Evolutionary conservation across 2,113 vertebrate species (phyloP), one percentile per base, ranked within the genome.

Genomic region (Sinocyclocheilus rhinocerous): DNA sequence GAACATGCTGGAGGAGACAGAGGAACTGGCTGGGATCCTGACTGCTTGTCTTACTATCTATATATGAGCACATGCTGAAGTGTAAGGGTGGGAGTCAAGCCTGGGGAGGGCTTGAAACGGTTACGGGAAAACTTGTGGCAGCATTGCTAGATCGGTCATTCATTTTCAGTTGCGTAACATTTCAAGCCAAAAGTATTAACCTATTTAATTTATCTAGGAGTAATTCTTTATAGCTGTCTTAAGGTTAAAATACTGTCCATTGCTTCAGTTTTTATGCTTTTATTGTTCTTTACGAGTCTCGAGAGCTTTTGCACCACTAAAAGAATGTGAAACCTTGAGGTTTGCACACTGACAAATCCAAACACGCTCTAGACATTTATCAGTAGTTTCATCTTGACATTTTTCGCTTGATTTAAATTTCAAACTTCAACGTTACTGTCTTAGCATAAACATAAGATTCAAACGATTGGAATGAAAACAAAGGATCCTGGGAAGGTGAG

Each of bases 1-100:
- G 48, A 72, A 65, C 91, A 92, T 92, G 75, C 33, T 89, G 90
- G 24, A 77, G 22, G 65, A 42, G 67, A 85, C 67, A 29, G 26
- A 65, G 69, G 70, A 65, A 81, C 33, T 84, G 81, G 29, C 33
- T 10, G 20, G 4, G 16, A 55, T 22, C 24, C 57, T n/a, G 50
- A 18, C 52, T 39, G 13, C n/a, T 1, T 84, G 61, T 82, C 63
- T 82, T 6, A 8, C 42, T 73, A n/a, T 67, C 63, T 81, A n/a
- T 75, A 59, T 84, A 84, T 65, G 11, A 12, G 45, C 45, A 3
- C 45, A 24, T 88, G 50, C 26, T 26, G 18, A 65, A 18, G 63
- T 52, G 70, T 33, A 76, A 50, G 72, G 24, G 75, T 24, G 82
- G 61, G 76, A 70, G 26, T 22, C 5, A 12, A 55, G 50, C 77